Base-by-base conservation (phyloP, 2,113 vertebrate species). In the Campylomormyrus tamandua region DNA sequence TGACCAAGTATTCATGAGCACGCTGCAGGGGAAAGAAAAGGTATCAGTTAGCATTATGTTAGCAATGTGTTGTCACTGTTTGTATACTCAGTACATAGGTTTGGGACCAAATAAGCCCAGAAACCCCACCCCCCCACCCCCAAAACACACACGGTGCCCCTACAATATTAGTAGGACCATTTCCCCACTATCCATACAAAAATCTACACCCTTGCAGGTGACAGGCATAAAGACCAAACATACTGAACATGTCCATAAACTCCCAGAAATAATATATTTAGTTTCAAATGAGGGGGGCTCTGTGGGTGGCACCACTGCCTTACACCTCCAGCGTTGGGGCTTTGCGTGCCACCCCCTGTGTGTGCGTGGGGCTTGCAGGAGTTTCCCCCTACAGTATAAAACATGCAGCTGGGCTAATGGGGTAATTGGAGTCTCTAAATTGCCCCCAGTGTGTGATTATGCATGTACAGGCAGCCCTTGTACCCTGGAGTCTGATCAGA, bases 1-100 rank as follows among this genome's bases (percentile, higher is more conserved):
- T 91, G 11, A 96, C 92, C 89, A 98, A 94, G 91, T 97, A 97
- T 27, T 93, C 91, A 92, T 98, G 97, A 91, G 96, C 92, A 90
- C 92, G 90, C 97, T 97, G 91, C 87, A 91, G 53, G 91, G 31
- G 1, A 85, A 56, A 87, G 52, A 86, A 83, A 39, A 86, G 8
- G 45, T n/a, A 45, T 31, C n/a, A 24, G 39, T 31, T 13, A 83
- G 77, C n/a, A 52, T 39, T 49, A 35, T 3, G n/a, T 27, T 27
- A 66, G 35, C 70, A n/a, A 9, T 83, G 52, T 5, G 83, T 5
- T 91, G n/a, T 21, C 48, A 88, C 35, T n/a, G 52, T 13, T 42
- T 39, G 2, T 17, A 77, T 31, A 9, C 4, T 9, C 9, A 39
- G 74, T n/a, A 50, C 19, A 83, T 70, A 70, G 10, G 62, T 70